A percentile compares a stretch with the other conserved stretches of the same genome.
These are phyloP conservation scores for Phoenicopterus ruber DNA, from an alignment of 2,113 vertebrate species.

Conservation along the genomic window DNA sequence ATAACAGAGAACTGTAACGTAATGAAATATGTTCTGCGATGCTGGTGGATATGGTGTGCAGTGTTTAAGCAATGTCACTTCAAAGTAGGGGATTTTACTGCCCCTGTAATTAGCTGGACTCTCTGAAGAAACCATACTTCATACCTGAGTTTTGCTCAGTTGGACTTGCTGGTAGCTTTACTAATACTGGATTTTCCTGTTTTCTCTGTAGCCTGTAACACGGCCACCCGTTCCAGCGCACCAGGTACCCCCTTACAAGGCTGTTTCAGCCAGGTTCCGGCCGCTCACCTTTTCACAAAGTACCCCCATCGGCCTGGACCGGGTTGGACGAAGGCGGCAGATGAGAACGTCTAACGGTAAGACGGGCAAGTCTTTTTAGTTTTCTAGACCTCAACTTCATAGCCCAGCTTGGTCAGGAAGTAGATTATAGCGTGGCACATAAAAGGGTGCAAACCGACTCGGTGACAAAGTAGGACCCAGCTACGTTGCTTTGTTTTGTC, in stretches of 20 bases:
- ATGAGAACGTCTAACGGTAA: conserved; percentile 88
- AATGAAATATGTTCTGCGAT: neutral
- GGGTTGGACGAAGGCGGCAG: conserved; percentile 82
- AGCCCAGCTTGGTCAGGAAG: neutral
- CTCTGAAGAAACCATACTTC: neutral
- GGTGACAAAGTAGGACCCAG: neutral
- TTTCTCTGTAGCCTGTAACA: conserved; percentile 74
- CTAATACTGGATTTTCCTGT: conserved; percentile 35
- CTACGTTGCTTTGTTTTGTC: neutral
- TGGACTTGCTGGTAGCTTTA: neutral
- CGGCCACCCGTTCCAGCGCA: conserved; percentile 90
- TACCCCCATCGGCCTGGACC: conserved; percentile 93
- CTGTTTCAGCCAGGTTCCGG: conserved; percentile 87
- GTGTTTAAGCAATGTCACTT: neutral
- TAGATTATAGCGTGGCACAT: neutral
- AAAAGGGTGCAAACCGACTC: neutral
- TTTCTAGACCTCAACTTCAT: neutral
- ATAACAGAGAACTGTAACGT: neutral
- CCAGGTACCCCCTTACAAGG: conserved; percentile 91
- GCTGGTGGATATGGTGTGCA: neutral
- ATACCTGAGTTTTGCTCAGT: neutral
- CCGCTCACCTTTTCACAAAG: conserved; percentile 90
- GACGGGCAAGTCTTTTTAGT: conserved; percentile 28
- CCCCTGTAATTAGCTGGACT: neutral
- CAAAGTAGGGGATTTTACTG: neutral